Evolutionary conservation across 2,113 vertebrate genomes (phyloP).

Genomic region (Campylomormyrus tamandua): DNA sequence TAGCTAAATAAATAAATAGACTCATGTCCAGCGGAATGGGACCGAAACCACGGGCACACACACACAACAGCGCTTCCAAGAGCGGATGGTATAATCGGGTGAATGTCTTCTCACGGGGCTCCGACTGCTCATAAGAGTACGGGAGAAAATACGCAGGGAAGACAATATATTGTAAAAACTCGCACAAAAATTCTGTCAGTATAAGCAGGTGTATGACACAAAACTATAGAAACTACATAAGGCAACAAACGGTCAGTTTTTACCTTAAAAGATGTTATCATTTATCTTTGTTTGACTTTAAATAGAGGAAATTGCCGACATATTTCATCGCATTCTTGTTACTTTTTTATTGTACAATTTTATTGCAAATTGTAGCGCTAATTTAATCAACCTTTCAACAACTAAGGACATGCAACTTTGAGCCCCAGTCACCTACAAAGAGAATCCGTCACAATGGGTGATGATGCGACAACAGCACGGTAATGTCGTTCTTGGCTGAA

Average conservation of each 20-base stretch:
- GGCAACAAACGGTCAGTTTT: neutral
- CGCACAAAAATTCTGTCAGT: neutral
- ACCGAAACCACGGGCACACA: neutral
- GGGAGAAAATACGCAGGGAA: neutral
- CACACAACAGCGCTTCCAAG: neutral
- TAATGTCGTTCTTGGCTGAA: neutral
- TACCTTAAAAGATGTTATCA: neutral
- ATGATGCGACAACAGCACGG: neutral
- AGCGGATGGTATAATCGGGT: neutral
- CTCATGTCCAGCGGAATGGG: neutral
- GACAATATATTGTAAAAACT: neutral
- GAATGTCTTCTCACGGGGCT: neutral
- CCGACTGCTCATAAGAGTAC: neutral
- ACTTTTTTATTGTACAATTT: neutral
- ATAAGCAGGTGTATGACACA: neutral
- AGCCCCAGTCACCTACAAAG: neutral
- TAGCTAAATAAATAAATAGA: neutral
- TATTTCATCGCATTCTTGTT: neutral
- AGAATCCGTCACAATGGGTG: neutral
- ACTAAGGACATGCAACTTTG: neutral
- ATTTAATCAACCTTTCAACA: neutral
- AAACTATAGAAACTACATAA: neutral
- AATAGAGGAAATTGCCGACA: neutral
- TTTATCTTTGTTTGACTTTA: neutral
- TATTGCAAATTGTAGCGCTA: no score